Conservation (phyloP, 2,797 vertebrate species). For the Sphenodon punctatus region DNA sequence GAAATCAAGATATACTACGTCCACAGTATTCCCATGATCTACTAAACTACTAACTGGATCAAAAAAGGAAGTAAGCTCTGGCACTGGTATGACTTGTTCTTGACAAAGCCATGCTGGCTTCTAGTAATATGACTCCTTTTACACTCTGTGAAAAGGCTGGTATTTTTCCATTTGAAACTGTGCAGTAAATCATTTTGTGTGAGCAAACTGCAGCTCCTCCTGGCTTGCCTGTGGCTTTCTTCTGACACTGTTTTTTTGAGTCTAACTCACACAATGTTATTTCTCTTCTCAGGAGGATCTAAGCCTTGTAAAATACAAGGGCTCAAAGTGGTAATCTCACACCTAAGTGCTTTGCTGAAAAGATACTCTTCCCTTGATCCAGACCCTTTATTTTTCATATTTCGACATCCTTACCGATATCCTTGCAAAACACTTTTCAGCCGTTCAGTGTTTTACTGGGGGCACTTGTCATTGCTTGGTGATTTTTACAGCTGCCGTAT, state of each 20-base stretch:
- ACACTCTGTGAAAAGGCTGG: neutral
- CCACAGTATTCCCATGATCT: no score
- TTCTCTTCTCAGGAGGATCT: neutral
- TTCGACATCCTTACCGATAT: neutral
- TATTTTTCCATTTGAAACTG: neutral
- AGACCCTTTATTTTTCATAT: neutral
- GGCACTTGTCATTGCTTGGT: constrained; percentile 43
- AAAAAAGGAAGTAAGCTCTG: no score
- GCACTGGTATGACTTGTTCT: no score
- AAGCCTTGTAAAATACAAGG: neutral
- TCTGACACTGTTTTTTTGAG: neutral
- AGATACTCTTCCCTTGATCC: neutral
- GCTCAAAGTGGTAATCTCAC: neutral
- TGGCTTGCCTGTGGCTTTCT: no score
- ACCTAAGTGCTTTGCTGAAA: neutral
- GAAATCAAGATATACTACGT: no score
- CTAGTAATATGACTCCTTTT: neutral
- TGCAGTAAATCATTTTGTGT: neutral
- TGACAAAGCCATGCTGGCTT: no score
- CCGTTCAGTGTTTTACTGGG: constrained; percentile 5
- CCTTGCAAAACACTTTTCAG: neutral
- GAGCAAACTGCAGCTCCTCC: neutral
- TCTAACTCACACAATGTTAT: neutral
- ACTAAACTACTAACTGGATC: no score
- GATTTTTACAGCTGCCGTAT: constrained; percentile 42